Conservation (phyloP, 2,113 vertebrate genomes). For the Brevimyrus niger region DNA sequence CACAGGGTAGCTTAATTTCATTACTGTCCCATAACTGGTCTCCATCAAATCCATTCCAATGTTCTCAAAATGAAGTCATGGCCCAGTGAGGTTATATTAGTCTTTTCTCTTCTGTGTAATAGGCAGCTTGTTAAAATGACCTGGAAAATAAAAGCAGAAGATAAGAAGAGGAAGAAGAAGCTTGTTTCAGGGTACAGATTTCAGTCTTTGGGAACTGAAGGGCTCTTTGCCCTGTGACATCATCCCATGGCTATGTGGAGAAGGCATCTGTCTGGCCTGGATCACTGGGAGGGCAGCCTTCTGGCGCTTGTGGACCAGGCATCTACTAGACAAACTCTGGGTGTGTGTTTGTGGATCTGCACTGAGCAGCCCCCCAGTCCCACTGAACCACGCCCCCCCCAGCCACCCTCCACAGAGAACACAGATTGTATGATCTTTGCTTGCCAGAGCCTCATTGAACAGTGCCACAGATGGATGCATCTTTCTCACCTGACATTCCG, state of each 20-base stretch:
- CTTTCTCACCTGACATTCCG: neutral
- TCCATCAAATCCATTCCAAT: neutral
- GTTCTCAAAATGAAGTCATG: neutral
- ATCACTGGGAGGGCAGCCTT: neutral
- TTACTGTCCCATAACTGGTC: neutral
- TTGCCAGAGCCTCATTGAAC: neutral
- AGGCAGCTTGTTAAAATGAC: neutral
- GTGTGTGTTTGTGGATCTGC: neutral
- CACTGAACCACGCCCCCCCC: neutral
- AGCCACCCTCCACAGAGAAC: neutral
- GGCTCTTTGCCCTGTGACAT: neutral
- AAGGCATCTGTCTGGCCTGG: neutral
- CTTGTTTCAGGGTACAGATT: neutral
- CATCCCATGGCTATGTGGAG: neutral
- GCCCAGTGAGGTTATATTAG: neutral
- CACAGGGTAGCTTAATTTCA: neutral
- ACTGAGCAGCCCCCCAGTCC: neutral
- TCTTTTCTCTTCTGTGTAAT: neutral
- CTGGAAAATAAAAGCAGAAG: constrained; percentile 3
- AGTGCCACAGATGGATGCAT: neutral
- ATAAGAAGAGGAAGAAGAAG: neutral
- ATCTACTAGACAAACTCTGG: neutral
- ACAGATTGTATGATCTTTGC: neutral
- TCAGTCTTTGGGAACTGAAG: neutral
- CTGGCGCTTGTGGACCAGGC: neutral